Conservation (phyloP, 2,113 vertebrate genomes). For the Oreochromis niloticus region DNA sequence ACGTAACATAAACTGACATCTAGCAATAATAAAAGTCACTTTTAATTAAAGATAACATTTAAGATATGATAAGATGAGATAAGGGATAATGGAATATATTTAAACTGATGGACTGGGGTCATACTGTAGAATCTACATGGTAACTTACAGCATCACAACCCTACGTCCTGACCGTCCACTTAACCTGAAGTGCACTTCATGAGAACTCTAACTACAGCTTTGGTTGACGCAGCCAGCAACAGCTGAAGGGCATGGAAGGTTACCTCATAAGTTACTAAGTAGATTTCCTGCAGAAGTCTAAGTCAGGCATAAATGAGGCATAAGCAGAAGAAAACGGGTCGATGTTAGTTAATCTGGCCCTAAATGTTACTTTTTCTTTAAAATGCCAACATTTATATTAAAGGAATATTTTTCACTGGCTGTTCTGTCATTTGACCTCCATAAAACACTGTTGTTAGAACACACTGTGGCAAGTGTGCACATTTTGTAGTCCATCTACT, state of each 20-base stretch:
- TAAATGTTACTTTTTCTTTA: background rate
- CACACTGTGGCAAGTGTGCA: background rate
- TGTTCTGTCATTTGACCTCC: background rate
- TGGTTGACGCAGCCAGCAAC: background rate
- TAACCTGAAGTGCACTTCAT: background rate
- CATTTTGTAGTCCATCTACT: fast-evolving
- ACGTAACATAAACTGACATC: background rate
- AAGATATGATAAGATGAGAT: background rate
- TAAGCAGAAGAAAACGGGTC: too few relatives aligned
- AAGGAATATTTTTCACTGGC: background rate
- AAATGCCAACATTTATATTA: background rate
- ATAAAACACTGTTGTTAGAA: background rate
- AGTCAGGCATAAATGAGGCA: background rate
- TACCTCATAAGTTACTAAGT: background rate
- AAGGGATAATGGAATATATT: background rate
- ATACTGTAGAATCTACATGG: background rate
- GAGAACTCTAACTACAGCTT: background rate
- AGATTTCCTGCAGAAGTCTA: background rate
- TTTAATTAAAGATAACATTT: background rate
- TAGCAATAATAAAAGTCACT: background rate
- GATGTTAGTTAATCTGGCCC: background rate
- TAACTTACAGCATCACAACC: background rate
- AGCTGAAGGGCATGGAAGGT: background rate
- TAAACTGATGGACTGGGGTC: background rate
- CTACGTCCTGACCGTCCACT: background rate